These are phyloP conservation scores for Crenichthys baileyi DNA, from an alignment of 2,797 vertebrate species.

Conservation along the genomic window DNA sequence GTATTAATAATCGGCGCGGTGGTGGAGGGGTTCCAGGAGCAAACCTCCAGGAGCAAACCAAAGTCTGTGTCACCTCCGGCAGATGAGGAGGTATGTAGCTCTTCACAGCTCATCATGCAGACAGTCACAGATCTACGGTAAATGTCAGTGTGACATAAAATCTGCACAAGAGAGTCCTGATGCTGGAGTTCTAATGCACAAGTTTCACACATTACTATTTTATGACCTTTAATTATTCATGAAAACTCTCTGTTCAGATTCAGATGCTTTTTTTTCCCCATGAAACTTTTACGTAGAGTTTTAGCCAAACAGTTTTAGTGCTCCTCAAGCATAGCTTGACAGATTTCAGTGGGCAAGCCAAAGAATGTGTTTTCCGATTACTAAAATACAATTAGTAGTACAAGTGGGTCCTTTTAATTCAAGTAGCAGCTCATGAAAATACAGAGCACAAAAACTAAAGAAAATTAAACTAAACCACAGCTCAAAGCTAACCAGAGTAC, in stretches of 20 bases:
- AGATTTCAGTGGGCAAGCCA: background rate
- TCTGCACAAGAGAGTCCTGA: conserved; percentile 25
- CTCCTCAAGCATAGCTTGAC: background rate
- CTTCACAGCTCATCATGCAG: conserved; percentile 53
- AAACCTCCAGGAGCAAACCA: conserved; percentile 60
- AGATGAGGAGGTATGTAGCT: conserved; percentile 62
- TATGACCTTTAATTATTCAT: conserved; percentile 32
- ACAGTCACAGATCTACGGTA: conserved; percentile 66
- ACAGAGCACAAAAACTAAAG: no score
- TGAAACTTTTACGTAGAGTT: conserved; percentile 5
- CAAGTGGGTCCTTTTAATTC: background rate
- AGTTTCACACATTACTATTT: conserved; percentile 33
- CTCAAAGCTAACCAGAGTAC: no score
- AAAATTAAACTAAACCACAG: no score
- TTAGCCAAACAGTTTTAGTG: background rate
- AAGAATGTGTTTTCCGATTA: background rate
- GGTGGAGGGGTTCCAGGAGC: conserved; percentile 54
- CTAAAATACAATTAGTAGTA: background rate
- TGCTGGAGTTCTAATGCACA: conserved; percentile 23
- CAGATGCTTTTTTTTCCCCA: background rate
- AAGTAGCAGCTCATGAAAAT: no score
- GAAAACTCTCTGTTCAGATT: conserved; percentile 17
- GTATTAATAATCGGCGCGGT: conserved; percentile 70
- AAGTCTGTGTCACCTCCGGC: conserved; percentile 52
- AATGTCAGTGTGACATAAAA: conserved; percentile 76